phyloP scores from a whole-genome alignment of 2,888 invertebrate species.

The Microctonus brassicae region DNA sequence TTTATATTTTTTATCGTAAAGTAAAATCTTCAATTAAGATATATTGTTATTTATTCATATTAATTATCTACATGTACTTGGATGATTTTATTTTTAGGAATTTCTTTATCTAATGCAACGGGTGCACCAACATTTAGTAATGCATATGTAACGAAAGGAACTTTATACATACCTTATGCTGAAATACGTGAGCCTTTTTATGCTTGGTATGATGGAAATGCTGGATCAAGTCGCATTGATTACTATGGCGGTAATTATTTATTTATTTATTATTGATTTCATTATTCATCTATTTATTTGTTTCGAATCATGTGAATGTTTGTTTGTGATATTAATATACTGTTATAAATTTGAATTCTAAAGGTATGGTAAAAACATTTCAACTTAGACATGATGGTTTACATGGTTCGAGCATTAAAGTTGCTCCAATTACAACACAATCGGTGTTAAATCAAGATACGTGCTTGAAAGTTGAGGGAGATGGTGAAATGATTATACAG shows the following conservation, averaged over 20 bases:
- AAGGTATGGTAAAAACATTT: constrained; percentile 90
- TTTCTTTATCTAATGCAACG: neutral
- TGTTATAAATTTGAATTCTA: constrained; percentile 15
- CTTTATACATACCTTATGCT: constrained; percentile 90
- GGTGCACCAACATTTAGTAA: constrained; percentile 77
- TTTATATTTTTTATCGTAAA: too few relatives aligned
- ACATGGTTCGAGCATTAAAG: constrained; percentile 82
- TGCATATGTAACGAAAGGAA: constrained; percentile 82
- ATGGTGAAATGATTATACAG: constrained; percentile 72
- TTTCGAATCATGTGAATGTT: neutral
- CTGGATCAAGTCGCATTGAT: constrained; percentile 88
- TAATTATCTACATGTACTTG: too few relatives aligned
- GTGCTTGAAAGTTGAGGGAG: constrained; percentile 89
- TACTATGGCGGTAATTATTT: constrained; percentile 85
- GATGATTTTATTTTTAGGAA: neutral
- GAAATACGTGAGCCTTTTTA: constrained; percentile 93
- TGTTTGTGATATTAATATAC: too few relatives aligned
- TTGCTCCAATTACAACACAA: constrained; percentile 89
- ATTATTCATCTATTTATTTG: too few relatives aligned
- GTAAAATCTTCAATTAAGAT: too few relatives aligned
- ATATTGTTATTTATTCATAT: too few relatives aligned
- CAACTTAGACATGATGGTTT: constrained; percentile 77
- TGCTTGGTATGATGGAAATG: constrained; percentile 85
- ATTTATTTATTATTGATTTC: too few relatives aligned
- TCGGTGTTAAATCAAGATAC: constrained; percentile 78